These are phyloP conservation scores for Tetraneura akinire DNA, from an alignment of 1,140 invertebrate species.

Conservation along the genomic window DNA sequence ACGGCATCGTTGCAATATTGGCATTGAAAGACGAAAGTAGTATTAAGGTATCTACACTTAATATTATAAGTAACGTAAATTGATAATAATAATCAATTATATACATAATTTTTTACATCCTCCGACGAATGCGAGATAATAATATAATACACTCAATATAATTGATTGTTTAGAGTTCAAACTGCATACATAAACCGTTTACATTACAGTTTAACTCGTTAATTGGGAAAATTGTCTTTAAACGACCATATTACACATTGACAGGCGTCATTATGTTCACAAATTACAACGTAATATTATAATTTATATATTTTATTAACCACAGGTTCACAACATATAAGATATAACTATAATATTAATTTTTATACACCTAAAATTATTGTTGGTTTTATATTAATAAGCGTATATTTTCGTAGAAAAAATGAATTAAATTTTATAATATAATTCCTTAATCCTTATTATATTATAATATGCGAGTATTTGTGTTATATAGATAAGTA, in stretches of 20 bases:
- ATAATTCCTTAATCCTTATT: too few relatives aligned
- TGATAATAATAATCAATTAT: not conserved
- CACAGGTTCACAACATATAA: not conserved
- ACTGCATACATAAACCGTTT: too few relatives aligned
- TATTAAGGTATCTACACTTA: too few relatives aligned
- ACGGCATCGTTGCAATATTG: not conserved
- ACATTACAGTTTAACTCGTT: not conserved
- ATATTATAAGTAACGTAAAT: not conserved
- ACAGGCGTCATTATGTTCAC: slow-evolving; percentile 12
- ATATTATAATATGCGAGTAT: too few relatives aligned
- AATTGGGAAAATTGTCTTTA: slow-evolving; percentile 37
- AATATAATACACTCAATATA: slow-evolving; percentile 4
- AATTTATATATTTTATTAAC: not conserved
- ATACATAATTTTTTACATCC: slow-evolving; percentile 24
- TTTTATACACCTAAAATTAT: not conserved
- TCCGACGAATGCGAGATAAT: not conserved
- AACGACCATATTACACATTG: slow-evolving; percentile 15
- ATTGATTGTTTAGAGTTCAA: too few relatives aligned
- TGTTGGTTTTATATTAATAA: not conserved
- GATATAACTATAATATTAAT: too few relatives aligned
- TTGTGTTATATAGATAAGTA: too few relatives aligned
- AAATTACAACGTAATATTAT: not conserved
- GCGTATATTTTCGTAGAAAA: too few relatives aligned
- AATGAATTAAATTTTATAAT: too few relatives aligned
- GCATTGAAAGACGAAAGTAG: not conserved